Evolutionary conservation across 2,797 vertebrate species (phyloP).

Genomic region (Hoplostethus atlanticus): DNA sequence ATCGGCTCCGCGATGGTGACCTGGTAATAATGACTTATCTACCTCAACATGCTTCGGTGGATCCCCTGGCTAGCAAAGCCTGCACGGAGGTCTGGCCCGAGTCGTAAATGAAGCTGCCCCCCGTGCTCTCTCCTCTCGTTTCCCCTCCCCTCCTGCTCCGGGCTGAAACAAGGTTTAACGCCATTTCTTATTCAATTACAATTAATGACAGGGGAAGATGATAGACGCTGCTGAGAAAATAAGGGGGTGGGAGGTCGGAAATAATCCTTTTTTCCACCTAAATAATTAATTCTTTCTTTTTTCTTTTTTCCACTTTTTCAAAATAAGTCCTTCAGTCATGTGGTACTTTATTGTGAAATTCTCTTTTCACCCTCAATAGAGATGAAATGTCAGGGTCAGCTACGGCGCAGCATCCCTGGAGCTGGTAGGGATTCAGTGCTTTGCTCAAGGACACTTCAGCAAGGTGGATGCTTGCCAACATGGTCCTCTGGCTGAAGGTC

Average conservation of each 20-base stretch:
- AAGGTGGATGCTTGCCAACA: too few species aligned
- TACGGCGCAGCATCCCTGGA: neutral
- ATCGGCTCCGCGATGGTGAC: neutral
- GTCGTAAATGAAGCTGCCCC: slow-evolving; percentile 20
- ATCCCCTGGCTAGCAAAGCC: neutral
- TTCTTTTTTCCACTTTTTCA: too few species aligned
- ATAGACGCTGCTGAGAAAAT: slow-evolving; percentile 11
- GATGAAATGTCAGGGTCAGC: slow-evolving; percentile 21
- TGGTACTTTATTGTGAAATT: neutral
- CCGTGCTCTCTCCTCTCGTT: neutral
- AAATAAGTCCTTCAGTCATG: neutral
- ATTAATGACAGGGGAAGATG: slow-evolving; percentile 28
- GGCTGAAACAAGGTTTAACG: slow-evolving; percentile 7
- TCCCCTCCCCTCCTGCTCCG: neutral
- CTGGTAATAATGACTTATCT: too few species aligned
- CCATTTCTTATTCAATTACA: slow-evolving; percentile 51
- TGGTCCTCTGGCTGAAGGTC: too few species aligned
- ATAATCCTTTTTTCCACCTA: neutral
- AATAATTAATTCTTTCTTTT: too few species aligned
- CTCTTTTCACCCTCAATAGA: neutral
- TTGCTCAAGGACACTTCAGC: too few species aligned
- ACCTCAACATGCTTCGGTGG: neutral
- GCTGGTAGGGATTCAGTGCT: too few species aligned
- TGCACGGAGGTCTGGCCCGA: neutral
- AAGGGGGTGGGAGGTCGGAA: neutral